Evolutionary conservation across 2,113 vertebrate species (phyloP).

Genomic region (Promerops cafer): DNA sequence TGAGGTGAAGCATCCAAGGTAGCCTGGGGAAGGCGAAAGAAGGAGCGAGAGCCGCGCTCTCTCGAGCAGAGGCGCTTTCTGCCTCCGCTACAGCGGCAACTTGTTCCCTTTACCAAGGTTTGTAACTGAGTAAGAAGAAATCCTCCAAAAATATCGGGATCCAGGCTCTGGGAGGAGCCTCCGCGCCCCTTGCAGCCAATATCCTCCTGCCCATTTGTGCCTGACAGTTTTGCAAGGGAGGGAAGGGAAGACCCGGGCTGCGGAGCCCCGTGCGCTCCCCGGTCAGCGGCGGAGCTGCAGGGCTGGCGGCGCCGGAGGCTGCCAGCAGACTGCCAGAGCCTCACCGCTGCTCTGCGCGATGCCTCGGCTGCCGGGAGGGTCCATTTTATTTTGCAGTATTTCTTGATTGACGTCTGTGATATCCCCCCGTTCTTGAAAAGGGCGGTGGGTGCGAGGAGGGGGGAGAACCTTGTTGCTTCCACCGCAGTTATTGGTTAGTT

Average conservation of each 20-base stretch:
- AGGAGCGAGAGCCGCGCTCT: neutral
- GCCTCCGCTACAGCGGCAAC: constrained; percentile 34
- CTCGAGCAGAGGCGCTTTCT: neutral
- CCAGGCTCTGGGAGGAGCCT: constrained; percentile 77
- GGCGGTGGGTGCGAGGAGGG: neutral
- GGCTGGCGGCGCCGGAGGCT: neutral
- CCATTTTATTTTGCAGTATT: constrained; percentile 69
- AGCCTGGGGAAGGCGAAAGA: neutral
- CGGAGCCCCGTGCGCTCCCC: neutral
- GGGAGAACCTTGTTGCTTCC: constrained; percentile 37
- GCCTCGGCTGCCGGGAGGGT: constrained; percentile 35
- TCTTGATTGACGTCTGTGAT: constrained; percentile 51
- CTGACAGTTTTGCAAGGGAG: constrained; percentile 57
- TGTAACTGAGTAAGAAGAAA: constrained; percentile 71
- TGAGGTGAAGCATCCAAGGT: constrained; percentile 1
- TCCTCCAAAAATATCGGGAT: constrained; percentile 73
- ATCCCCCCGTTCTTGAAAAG: neutral
- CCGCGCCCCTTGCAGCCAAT: constrained; percentile 65
- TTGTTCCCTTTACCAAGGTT: constrained; percentile 52
- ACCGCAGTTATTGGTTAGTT: constrained; percentile 51
- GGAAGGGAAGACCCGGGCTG: neutral
- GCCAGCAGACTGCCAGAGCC: neutral
- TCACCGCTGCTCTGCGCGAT: neutral
- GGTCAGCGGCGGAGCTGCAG: constrained; percentile 22
- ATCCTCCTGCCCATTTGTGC: constrained; percentile 62